These are phyloP conservation scores for Drosophila obscura DNA, from an alignment of 1,140 invertebrate species.

Conservation along the genomic window DNA sequence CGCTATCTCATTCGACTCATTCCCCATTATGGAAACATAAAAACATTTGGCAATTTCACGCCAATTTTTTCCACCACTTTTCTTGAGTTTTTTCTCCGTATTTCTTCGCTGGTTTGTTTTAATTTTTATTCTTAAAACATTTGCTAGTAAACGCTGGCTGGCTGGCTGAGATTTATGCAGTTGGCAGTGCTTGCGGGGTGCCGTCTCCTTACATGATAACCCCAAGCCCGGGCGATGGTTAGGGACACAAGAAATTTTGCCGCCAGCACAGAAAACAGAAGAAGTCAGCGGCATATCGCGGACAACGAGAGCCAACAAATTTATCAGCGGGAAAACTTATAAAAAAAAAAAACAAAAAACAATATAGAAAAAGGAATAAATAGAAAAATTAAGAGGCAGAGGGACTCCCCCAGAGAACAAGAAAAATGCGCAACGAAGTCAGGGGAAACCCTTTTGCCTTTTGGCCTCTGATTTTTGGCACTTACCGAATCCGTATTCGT, in stretches of 20 bases:
- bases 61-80: constrained; percentile 61
- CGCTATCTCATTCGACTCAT: neutral
- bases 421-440: constrained; percentile 62
- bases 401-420: constrained; percentile 35
- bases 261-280: constrained; percentile 28
- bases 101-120: constrained; percentile 47
- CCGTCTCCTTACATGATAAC: constrained; percentile 76
- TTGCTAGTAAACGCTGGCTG: constrained; percentile 50
- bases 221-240: constrained; percentile 28
- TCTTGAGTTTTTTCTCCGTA: neutral
- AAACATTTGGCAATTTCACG: constrained; percentile 83
- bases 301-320: constrained; percentile 75
- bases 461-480: constrained; percentile 41
- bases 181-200: constrained; percentile 70
- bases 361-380: constrained; percentile 4
- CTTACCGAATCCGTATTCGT: constrained; percentile 4
- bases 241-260: constrained; percentile 23
- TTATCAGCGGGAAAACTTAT: constrained; percentile 62
- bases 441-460: constrained; percentile 61
- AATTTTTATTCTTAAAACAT: constrained; percentile 81
- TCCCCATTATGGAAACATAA: constrained; percentile 50
- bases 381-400: constrained; percentile 11
- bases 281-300: constrained; percentile 77
- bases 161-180: constrained; percentile 70
- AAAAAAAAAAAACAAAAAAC: constrained; percentile 39